A percentile compares a stretch with the other conserved stretches of the same genome.
Evolutionary conservation across 1,140 invertebrate genomes (phyloP).

Genomic region (Drosophila mayri): DNA sequence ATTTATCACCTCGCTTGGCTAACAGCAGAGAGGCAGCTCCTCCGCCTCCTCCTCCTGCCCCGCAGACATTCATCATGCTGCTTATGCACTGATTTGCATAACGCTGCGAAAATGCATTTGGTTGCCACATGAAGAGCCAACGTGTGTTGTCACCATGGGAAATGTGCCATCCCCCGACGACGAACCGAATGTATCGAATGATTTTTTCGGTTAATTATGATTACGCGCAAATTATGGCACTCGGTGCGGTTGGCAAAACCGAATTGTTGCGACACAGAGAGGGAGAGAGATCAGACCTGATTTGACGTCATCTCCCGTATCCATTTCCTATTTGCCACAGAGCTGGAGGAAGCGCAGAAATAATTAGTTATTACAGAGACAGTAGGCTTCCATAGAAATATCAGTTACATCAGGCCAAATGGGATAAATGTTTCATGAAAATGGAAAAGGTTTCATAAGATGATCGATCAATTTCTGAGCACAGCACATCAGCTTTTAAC

Average conservation of each 20-base stretch:
- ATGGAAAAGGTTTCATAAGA: no score
- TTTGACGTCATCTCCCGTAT: slow-evolving; percentile 10
- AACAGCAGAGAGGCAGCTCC: slow-evolving; percentile 9
- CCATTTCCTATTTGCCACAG: slow-evolving; percentile 3
- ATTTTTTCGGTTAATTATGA: slow-evolving; percentile 53
- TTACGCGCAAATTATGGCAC: slow-evolving; percentile 69
- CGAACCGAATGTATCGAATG: slow-evolving; percentile 49
- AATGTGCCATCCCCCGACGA: slow-evolving; percentile 43
- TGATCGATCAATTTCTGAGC: no score
- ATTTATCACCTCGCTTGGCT: slow-evolving; percentile 39
- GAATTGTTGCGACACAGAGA: background rate
- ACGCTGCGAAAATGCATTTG: slow-evolving; percentile 57
- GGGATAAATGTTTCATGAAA: background rate
- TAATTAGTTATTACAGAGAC: background rate
- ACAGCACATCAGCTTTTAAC: no score
- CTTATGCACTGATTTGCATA: slow-evolving; percentile 68
- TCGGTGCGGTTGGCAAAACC: slow-evolving; percentile 9
- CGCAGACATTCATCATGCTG: slow-evolving; percentile 35
- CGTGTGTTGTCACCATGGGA: slow-evolving; percentile 63
- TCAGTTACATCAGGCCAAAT: background rate
- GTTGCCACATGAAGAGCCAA: slow-evolving; percentile 54
- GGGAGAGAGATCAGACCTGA: slow-evolving; percentile 3
- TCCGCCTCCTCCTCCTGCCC: slow-evolving; percentile 1
- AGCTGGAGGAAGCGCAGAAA: background rate
- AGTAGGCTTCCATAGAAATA: background rate